Evolutionary conservation across 2,797 vertebrate genomes (phyloP).

Genomic region (Amblyraja radiata): DNA sequence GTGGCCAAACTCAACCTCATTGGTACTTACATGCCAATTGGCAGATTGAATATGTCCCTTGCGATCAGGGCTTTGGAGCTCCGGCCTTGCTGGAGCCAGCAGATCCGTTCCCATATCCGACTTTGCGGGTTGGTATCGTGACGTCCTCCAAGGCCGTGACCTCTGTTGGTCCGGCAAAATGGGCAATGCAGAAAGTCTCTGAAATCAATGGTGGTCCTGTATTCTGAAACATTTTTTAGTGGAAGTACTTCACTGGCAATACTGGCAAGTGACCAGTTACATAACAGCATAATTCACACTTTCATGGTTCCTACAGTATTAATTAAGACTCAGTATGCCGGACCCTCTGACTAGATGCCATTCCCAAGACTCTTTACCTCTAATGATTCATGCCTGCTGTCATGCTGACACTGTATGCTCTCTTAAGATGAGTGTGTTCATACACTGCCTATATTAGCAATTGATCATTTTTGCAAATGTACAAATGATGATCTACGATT

Average conservation of each 20-base stretch:
- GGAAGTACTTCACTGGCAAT: too few species aligned
- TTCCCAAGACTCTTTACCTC: neutral
- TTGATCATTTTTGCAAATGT: neutral
- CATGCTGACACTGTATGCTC: neutral
- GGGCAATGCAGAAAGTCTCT: too few species aligned
- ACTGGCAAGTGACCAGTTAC: neutral
- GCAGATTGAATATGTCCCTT: too few species aligned
- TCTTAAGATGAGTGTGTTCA: neutral
- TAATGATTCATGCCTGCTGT: neutral
- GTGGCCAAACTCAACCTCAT: too few species aligned
- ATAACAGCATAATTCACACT: neutral
- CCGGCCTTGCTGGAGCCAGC: too few species aligned
- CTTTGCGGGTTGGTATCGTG: too few species aligned
- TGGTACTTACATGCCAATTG: too few species aligned
- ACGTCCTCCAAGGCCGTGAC: too few species aligned
- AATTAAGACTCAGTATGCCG: neutral
- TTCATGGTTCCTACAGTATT: neutral
- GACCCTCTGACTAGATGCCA: neutral
- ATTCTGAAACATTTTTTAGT: neutral
- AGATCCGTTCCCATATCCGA: too few species aligned
- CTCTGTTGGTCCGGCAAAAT: too few species aligned
- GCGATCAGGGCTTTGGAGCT: too few species aligned
- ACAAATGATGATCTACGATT: neutral
- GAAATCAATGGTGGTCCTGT: too few species aligned
- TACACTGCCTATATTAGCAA: neutral